Evolutionary conservation across 2,888 invertebrate species (phyloP).

Genomic region (Gonocerus acuteangulatus): DNA sequence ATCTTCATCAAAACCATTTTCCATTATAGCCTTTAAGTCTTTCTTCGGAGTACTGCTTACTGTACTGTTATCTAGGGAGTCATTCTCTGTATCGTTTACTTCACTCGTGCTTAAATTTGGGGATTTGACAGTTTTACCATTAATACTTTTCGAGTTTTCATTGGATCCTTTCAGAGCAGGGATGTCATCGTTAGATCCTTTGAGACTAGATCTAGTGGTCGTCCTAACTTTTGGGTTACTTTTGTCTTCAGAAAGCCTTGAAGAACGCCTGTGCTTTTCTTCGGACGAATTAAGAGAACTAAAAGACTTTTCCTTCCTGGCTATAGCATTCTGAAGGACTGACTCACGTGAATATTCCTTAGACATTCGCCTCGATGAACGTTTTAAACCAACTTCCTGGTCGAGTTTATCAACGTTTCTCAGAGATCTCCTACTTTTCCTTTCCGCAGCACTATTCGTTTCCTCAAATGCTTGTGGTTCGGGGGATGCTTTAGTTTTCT

Average conservation of each 20-base stretch:
- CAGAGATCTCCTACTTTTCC: conserved; percentile 16
- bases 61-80: not conserved
- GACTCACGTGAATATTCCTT: conserved; percentile 54
- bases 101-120: not conserved
- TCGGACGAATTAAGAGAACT: conserved; percentile 43
- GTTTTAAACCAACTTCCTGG: conserved; percentile 47
- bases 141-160: not conserved
- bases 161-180: not conserved
- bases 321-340: conserved; percentile 61
- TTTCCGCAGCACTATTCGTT: not conserved
- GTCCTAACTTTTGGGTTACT: conserved; percentile 18
- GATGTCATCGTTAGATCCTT: not conserved
- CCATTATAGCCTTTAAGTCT: not conserved
- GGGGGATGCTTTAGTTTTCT: not conserved
- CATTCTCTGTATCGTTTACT: not conserved
- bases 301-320: conserved; percentile 63
- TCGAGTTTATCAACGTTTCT: conserved; percentile 17
- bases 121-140: not conserved
- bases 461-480: conserved; percentile 5
- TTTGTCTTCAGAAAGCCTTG: conserved; percentile 29
- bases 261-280: conserved; percentile 46
- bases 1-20: conserved; percentile 14
- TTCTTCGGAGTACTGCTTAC: not conserved
- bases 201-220: not conserved
- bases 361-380: conserved; percentile 56